A percentile compares a stretch with the other conserved stretches of the same genome.
Conservation (phyloP, 1,140 invertebrate species). For the Pogonus chalceus region DNA sequence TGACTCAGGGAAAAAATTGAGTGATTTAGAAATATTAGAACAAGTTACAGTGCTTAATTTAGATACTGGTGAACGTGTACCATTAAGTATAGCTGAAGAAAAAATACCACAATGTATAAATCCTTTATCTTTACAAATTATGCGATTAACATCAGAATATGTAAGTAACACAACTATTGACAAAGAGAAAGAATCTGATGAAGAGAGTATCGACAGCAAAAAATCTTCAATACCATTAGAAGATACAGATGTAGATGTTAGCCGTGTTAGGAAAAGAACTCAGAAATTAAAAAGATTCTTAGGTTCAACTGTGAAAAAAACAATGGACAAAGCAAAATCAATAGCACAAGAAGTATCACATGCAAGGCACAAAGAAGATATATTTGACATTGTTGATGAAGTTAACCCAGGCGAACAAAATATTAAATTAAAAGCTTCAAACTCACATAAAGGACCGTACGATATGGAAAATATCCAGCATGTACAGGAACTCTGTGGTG, state of each 20-base stretch:
- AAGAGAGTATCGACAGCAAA: slow-evolving; percentile 72
- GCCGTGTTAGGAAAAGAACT: slow-evolving; percentile 39
- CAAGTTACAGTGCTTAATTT: slow-evolving; percentile 82
- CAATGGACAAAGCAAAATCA: slow-evolving; percentile 82
- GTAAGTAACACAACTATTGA: slow-evolving; percentile 66
- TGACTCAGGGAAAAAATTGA: slow-evolving; percentile 73
- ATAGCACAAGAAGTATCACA: slow-evolving; percentile 80
- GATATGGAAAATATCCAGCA: slow-evolving; percentile 74
- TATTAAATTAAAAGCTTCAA: slow-evolving; percentile 87
- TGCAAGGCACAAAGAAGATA: slow-evolving; percentile 73
- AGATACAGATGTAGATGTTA: slow-evolving; percentile 20
- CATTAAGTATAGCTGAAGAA: slow-evolving; percentile 81
- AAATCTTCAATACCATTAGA: slow-evolving; percentile 52
- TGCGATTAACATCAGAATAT: slow-evolving; percentile 84
- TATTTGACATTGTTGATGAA: slow-evolving; percentile 75
- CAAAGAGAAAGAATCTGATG: slow-evolving; percentile 69
- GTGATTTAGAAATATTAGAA: slow-evolving; percentile 84
- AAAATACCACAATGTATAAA: slow-evolving; percentile 84
- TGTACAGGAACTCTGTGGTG: slow-evolving; percentile 39
- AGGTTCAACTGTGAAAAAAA: slow-evolving; percentile 76
- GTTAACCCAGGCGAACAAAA: slow-evolving; percentile 69
- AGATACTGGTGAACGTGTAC: slow-evolving; percentile 84
- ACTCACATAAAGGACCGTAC: slow-evolving; percentile 91
- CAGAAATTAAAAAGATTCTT: slow-evolving; percentile 71
- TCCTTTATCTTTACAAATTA: slow-evolving; percentile 88